These are phyloP conservation scores for Alauda arvensis DNA, from an alignment of 2,797 vertebrate genomes.

Conservation along the genomic window DNA sequence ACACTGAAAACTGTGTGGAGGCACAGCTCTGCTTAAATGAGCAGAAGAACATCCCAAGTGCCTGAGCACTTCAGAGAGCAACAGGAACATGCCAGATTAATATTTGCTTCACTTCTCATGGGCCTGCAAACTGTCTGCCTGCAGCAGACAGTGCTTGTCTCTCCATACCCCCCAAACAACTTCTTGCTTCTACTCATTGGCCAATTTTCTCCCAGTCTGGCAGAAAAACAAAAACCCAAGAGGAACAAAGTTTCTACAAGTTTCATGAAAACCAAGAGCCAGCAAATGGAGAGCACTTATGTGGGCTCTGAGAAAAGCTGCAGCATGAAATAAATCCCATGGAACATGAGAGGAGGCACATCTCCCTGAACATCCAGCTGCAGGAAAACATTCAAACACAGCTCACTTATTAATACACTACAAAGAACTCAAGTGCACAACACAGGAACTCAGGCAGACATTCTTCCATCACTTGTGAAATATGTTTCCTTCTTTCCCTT, in stretches of 20 bases:
- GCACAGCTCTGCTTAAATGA: neutral
- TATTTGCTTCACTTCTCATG: neutral
- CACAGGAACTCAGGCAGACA: neutral
- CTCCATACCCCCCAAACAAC: neutral
- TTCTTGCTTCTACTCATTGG: neutral
- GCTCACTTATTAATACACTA: neutral
- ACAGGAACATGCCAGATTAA: neutral
- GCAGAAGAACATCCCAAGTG: neutral
- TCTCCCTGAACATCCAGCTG: neutral
- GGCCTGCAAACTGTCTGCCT: neutral
- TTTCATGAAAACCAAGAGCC: conserved; percentile 2
- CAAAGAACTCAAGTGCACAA: neutral
- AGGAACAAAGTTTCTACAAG: conserved; percentile 8
- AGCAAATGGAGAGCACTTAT: conserved; percentile 5
- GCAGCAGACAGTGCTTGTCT: neutral
- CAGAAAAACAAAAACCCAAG: neutral
- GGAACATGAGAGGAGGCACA: neutral
- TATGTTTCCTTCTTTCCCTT: neutral
- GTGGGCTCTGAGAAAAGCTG: neutral
- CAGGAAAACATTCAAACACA: neutral
- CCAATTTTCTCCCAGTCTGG: neutral
- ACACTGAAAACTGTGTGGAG: fast-evolving
- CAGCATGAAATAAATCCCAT: neutral
- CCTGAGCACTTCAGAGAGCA: neutral
- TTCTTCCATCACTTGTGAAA: neutral